Conservation (phyloP, 2,888 invertebrate species). For the Diadegma fenestrale region DNA sequence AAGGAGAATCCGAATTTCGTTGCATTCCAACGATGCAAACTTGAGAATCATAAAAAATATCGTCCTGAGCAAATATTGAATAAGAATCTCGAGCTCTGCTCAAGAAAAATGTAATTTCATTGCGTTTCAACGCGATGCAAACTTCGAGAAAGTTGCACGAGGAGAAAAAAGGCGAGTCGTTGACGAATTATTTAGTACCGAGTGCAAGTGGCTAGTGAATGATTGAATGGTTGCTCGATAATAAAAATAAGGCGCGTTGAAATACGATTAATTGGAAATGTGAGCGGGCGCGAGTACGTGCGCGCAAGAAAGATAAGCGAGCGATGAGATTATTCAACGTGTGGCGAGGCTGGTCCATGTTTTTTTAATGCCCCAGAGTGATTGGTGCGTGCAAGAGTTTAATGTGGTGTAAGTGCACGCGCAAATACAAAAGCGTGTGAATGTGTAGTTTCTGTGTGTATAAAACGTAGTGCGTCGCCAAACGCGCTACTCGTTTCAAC, state of each 20-base stretch:
- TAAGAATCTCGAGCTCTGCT: too few species aligned
- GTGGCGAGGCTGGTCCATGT: not conserved
- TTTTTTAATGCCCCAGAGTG: not conserved
- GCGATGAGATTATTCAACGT: conserved; percentile 24
- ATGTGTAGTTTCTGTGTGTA: conserved; percentile 2
- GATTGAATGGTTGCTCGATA: not conserved
- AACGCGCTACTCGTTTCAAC: conserved; percentile 63
- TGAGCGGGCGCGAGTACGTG: not conserved
- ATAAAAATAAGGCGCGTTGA: not conserved
- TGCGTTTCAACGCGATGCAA: too few species aligned
- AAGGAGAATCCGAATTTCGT: too few species aligned
- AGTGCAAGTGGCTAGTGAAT: not conserved
- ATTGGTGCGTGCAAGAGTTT: not conserved
- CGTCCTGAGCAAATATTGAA: too few species aligned
- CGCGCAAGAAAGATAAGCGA: conserved; percentile 18
- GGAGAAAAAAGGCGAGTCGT: not conserved
- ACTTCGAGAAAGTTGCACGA: too few species aligned
- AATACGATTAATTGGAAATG: not conserved
- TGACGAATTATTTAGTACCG: not conserved
- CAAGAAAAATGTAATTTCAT: too few species aligned
- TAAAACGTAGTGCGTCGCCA: conserved; percentile 61
- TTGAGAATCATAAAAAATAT: too few species aligned
- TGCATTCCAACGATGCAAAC: too few species aligned
- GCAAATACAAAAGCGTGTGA: not conserved
- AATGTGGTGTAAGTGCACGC: not conserved